A percentile compares a stretch with the other conserved stretches of the same genome.
Evolutionary conservation across 2,888 invertebrate genomes (phyloP).

Genomic region (Leptarthrus brevirostris): DNA sequence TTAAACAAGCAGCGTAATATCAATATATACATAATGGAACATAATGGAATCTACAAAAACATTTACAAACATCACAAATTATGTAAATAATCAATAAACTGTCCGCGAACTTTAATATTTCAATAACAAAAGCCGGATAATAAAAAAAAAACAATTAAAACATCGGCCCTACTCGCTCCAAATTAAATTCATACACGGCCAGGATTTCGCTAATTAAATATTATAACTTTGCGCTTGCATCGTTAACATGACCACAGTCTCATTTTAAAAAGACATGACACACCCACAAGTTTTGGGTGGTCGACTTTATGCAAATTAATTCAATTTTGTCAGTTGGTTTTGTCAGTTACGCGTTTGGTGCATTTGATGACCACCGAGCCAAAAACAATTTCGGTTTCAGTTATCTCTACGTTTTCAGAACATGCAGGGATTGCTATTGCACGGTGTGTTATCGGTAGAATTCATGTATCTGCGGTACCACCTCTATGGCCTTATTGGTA

Average conservation of each 20-base stretch:
- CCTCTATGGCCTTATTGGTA: slow-evolving; percentile 57
- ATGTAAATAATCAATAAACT: too few species aligned
- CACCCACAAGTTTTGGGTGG: slow-evolving; percentile 37
- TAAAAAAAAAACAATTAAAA: too few species aligned
- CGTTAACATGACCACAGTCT: slow-evolving; percentile 37
- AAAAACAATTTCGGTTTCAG: slow-evolving; percentile 45
- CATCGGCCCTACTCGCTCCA: too few species aligned
- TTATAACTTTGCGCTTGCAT: slow-evolving; percentile 28
- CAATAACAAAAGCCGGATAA: too few species aligned
- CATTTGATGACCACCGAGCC: slow-evolving; percentile 49
- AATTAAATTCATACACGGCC: too few species aligned
- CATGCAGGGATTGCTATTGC: too few species aligned
- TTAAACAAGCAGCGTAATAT: too few species aligned
- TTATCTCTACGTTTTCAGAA: too few species aligned
- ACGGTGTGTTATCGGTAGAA: slow-evolving; percentile 52
- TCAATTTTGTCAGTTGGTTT: slow-evolving; percentile 48
- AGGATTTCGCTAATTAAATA: slow-evolving; percentile 34
- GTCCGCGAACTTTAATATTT: too few species aligned
- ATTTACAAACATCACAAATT: too few species aligned
- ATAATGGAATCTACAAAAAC: too few species aligned
- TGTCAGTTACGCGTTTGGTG: slow-evolving; percentile 41
- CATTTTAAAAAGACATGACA: background rate
- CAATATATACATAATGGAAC: too few species aligned
- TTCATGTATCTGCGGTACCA: slow-evolving; percentile 51
- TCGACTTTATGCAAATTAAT: slow-evolving; percentile 42